These are phyloP conservation scores for Panopea generosa DNA, from an alignment of 2,888 invertebrate genomes.

Conservation along the genomic window DNA sequence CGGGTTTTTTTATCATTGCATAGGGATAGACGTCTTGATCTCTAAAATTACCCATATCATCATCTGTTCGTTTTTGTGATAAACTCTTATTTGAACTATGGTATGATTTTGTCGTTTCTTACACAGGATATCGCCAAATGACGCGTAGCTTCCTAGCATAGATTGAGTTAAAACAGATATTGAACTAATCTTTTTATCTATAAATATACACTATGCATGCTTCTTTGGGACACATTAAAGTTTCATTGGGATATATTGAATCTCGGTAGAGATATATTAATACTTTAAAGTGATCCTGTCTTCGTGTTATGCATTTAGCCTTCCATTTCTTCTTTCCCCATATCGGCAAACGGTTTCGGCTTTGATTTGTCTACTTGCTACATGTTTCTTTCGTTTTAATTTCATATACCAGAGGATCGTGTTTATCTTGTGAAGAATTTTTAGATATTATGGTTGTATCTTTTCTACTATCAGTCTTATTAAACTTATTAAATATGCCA, in stretches of 20 bases:
- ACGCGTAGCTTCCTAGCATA: conserved; percentile 43
- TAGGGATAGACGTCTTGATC: not conserved
- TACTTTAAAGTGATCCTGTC: conserved; percentile 1
- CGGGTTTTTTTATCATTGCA: conserved; percentile 21
- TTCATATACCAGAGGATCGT: conserved; percentile 1
- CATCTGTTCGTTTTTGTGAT: conserved; percentile 6
- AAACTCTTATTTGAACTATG: not conserved
- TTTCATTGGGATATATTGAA: conserved; percentile 12
- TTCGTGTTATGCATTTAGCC: not conserved
- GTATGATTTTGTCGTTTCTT: not conserved
- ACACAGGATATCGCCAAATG: conserved; percentile 32
- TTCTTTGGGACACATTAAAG: not conserved
- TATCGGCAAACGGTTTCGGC: conserved; percentile 30
- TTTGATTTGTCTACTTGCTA: not conserved
- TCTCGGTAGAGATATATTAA: conserved; percentile 6
- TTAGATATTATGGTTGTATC: too few relatives aligned
- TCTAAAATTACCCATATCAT: not conserved
- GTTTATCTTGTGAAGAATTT: too few relatives aligned
- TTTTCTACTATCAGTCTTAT: too few relatives aligned
- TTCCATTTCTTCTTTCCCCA: conserved; percentile 32
- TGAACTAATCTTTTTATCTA: too few relatives aligned
- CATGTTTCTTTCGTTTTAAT: not conserved
- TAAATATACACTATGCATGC: conserved; percentile 32
- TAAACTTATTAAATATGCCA: too few relatives aligned
- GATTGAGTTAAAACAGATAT: conserved; percentile 28